These are phyloP conservation scores for Pollenia labialis DNA, from an alignment of 2,888 invertebrate genomes.

Conservation along the genomic window DNA sequence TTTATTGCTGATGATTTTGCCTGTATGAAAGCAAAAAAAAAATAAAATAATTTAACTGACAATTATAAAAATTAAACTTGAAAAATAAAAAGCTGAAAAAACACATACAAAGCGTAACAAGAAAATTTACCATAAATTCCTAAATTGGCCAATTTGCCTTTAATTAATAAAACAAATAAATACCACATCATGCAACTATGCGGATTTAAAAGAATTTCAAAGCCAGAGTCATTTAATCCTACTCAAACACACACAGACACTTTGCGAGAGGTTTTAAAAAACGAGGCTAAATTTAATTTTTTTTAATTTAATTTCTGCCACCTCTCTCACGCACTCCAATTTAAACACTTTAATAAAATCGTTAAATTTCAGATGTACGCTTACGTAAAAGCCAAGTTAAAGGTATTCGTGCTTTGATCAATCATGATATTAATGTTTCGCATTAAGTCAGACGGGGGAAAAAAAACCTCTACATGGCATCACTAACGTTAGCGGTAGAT, in stretches of 20 bases:
- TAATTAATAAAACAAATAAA: neutral
- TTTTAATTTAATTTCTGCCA: slow-evolving; percentile 31
- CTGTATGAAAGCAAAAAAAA: neutral
- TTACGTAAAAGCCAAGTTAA: neutral
- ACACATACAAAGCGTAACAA: neutral
- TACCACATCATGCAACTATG: neutral
- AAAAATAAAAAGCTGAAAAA: slow-evolving; percentile 7
- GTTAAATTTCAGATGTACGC: slow-evolving; percentile 6
- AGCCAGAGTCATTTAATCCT: neutral
- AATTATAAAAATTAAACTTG: slow-evolving; percentile 39
- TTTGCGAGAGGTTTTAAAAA: neutral
- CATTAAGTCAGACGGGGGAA: too few species aligned
- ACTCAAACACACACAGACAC: neutral
- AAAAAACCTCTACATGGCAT: neutral
- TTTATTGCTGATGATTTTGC: neutral
- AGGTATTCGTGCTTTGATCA: neutral
- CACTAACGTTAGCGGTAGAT: too few species aligned
- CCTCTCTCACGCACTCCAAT: slow-evolving; percentile 24
- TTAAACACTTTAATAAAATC: neutral
- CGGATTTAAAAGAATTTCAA: neutral
- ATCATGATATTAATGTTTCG: neutral
- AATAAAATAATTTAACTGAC: neutral
- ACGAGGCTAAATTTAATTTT: slow-evolving; percentile 56
- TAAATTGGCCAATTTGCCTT: slow-evolving; percentile 3
- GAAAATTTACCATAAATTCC: neutral